These are phyloP conservation scores for Drosophila neoperkinsi DNA, from an alignment of 2,888 invertebrate species.

Conservation along the genomic window DNA sequence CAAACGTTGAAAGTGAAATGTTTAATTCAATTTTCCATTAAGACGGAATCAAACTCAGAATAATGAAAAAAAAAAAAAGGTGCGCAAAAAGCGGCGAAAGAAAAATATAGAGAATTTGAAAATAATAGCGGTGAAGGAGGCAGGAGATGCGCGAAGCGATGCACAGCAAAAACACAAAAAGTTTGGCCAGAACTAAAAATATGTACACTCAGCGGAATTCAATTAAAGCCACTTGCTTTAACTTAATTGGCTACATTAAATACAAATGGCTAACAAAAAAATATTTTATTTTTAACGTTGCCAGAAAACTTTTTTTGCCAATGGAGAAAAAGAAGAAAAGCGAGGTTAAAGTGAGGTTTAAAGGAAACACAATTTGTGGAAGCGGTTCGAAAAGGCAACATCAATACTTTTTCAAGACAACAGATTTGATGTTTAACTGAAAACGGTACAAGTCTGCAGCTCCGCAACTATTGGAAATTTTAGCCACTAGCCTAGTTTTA, in stretches of 20 bases:
- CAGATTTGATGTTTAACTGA: fast-evolving
- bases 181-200: background rate
- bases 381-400: background rate
- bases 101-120: background rate
- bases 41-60: constrained; percentile 18
- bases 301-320: background rate
- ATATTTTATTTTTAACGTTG: background rate
- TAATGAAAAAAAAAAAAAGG: constrained; percentile 2
- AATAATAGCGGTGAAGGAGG: background rate
- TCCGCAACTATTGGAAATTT: background rate
- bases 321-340: background rate
- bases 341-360: background rate
- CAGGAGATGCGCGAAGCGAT: background rate
- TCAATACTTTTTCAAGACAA: background rate
- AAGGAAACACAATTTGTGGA: background rate
- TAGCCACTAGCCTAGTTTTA: background rate
- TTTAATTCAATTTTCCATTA: constrained; percentile 61
- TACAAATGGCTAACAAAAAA: background rate
- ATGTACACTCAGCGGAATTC: background rate
- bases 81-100: background rate
- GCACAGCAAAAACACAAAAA: background rate
- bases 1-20: constrained; percentile 17
- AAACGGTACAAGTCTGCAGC: background rate
- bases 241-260: background rate
- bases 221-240: background rate